A percentile compares a stretch with the other conserved stretches of the same genome.
Conservation (phyloP, 2,113 vertebrate species). For the Pygoscelis antarcticus region DNA sequence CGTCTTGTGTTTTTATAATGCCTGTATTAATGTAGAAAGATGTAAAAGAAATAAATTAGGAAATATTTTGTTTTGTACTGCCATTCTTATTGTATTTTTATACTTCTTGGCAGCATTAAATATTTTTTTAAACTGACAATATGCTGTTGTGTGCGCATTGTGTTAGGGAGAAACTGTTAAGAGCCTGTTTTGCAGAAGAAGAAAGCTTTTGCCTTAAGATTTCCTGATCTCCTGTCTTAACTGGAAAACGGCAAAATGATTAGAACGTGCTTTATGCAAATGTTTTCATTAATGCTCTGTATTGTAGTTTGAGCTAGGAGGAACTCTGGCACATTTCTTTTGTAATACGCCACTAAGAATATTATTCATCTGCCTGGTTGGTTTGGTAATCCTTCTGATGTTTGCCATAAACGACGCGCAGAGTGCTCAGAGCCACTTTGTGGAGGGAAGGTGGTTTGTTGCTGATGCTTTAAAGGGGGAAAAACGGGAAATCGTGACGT, state of each 20-base stretch:
- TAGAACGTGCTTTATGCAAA: not conserved
- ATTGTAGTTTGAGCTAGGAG: not conserved
- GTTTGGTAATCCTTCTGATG: not conserved
- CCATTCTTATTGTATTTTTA: slow-evolving; percentile 86
- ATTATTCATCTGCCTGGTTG: not conserved
- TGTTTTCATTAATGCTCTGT: not conserved
- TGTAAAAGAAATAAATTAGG: slow-evolving; percentile 79
- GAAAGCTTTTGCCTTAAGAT: not conserved
- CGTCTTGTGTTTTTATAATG: slow-evolving; percentile 75
- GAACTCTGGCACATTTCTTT: not conserved
- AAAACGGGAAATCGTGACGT: not conserved
- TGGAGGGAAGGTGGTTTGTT: not conserved
- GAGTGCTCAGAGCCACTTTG: not conserved
- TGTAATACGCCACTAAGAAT: not conserved
- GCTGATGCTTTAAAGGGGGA: not conserved
- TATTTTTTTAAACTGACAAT: slow-evolving; percentile 81
- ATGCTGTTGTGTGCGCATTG: slow-evolving; percentile 69
- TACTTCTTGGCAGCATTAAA: slow-evolving; percentile 87
- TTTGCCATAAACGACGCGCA: not conserved
- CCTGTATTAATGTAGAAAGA: slow-evolving; percentile 79
- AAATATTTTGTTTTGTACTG: slow-evolving; percentile 82
- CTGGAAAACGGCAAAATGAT: not conserved
- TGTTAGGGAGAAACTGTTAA: slow-evolving; percentile 39
- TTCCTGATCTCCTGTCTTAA: not conserved
- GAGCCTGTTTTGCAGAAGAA: not conserved